Percentiles rank a stretch among this genome's conserved stretches.
These are phyloP conservation scores for Holacanthus passer DNA, from an alignment of 2,113 vertebrate genomes.

Conservation along the genomic window DNA sequence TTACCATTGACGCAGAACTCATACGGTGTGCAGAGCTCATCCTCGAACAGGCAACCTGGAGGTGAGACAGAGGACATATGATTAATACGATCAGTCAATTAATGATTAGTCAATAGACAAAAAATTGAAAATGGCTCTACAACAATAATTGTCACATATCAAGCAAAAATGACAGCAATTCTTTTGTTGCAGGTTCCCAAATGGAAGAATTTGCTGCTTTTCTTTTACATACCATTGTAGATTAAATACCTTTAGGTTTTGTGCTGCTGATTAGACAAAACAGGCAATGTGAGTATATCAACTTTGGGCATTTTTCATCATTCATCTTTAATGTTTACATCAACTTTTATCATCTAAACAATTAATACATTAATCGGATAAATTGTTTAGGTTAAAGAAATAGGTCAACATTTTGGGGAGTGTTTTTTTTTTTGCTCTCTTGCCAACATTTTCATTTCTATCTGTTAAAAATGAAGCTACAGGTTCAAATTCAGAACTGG, in stretches of 20 bases:
- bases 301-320: background rate
- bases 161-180: background rate
- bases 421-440: background rate
- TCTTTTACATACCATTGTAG: no score
- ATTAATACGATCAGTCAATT: background rate
- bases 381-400: background rate
- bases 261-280: no score
- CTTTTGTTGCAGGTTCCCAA: no score
- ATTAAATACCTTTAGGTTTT: no score
- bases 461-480: no score
- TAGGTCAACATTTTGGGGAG: background rate
- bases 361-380: background rate
- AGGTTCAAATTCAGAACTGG: no score
- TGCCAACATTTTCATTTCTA: no score
- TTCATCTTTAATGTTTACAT: no score
- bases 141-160: background rate
- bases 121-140: background rate
- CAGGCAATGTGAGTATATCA: background rate
- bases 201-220: no score
- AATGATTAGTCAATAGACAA: background rate
- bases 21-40: conserved; percentile 73
- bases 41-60: conserved; percentile 81
- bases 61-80: conserved; percentile 16
- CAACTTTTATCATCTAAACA: background rate
- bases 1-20: conserved; percentile 81